Evolutionary conservation across 1,140 invertebrate genomes (phyloP).

Genomic region (Drosophila prosaltans): DNA sequence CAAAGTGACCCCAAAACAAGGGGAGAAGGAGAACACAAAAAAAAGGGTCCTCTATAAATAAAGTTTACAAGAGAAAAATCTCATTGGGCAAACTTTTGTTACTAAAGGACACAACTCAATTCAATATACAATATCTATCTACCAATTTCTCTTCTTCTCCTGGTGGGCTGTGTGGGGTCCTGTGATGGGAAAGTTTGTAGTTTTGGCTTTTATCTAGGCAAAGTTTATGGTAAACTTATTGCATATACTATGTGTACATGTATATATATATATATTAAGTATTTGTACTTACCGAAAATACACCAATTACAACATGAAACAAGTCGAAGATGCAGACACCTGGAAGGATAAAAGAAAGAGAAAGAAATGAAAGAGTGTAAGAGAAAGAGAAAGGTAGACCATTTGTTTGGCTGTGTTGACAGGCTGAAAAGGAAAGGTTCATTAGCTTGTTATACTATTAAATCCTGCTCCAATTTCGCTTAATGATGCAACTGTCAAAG

Average conservation of each 20-base stretch:
- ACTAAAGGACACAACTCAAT: not conserved
- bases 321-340: conserved; percentile 73
- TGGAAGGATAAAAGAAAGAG: conserved; percentile 36
- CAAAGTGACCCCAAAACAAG: conserved; percentile 13
- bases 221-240: not conserved
- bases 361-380: not conserved
- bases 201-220: not conserved
- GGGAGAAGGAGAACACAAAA: not conserved
- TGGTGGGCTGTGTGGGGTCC: not conserved
- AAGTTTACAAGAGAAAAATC: conserved; percentile 7
- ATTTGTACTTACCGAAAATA: conserved; percentile 68
- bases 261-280: conserved; percentile 22
- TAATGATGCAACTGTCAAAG: conserved; percentile 75
- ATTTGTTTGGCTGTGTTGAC: conserved; percentile 52
- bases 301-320: conserved; percentile 78
- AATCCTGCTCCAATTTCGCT: conserved; percentile 2
- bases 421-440: conserved; percentile 23
- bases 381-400: conserved; percentile 1
- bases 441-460: conserved; percentile 3
- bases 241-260: conserved; percentile 2
- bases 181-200: not conserved
- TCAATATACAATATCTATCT: conserved; percentile 2
- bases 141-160: not conserved
- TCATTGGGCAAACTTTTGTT: not conserved
- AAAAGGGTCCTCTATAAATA: conserved; percentile 8